Percentiles rank a stretch among this genome's conserved stretches.
Conservation (phyloP, 2,797 vertebrate species). For the Rallus crepitans region DNA sequence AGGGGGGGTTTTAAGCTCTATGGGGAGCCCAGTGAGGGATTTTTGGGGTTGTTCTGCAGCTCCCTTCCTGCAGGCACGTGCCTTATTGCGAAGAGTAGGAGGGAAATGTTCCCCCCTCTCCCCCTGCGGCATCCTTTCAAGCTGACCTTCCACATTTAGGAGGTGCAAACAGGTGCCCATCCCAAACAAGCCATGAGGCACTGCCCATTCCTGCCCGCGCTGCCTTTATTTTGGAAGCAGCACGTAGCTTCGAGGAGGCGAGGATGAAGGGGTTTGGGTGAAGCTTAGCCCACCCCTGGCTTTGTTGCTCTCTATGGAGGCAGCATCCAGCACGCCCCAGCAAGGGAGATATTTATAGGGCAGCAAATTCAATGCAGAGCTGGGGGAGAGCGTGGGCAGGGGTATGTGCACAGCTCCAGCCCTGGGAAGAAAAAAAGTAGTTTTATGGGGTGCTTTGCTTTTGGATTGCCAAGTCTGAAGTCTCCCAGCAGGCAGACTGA, state of each 20-base stretch:
- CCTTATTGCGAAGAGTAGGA: neutral
- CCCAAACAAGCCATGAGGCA: neutral
- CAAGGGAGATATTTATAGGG: neutral
- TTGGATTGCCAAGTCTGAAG: neutral
- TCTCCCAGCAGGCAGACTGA: neutral
- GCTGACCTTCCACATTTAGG: neutral
- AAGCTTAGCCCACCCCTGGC: neutral
- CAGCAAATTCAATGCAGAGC: neutral
- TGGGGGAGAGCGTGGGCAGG: neutral
- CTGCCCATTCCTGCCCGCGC: neutral
- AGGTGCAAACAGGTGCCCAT: constrained; percentile 3
- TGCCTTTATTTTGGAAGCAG: constrained; percentile 7
- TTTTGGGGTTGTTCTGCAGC: neutral
- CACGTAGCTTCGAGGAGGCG: neutral
- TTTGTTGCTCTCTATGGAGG: neutral
- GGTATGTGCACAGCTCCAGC: neutral
- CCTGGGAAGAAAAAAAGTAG: neutral
- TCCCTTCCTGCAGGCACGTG: neutral
- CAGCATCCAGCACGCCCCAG: neutral
- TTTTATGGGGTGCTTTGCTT: neutral
- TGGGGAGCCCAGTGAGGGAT: neutral
- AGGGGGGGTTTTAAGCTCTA: rapidly evolving
- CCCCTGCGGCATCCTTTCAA: neutral
- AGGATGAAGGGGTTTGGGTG: neutral
- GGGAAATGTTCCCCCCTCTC: neutral